Base-by-base conservation (phyloP, 2,888 invertebrate genomes). In the Amphipoea lucens region DNA sequence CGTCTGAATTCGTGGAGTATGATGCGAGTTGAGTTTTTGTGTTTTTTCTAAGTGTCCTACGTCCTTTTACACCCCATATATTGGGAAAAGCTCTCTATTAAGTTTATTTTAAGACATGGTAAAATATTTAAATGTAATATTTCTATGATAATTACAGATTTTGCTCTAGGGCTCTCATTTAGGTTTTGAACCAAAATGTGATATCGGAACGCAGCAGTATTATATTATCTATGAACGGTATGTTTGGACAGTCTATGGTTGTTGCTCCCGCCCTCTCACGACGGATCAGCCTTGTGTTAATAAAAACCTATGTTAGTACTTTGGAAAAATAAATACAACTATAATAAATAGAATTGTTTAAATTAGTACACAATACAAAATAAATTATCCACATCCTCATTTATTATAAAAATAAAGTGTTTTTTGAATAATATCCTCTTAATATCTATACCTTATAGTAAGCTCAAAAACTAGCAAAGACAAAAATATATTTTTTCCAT, bases 1-100 rank as follows among this genome's bases (percentile, higher is more conserved):
- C 48, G 74, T 62, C 12, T 65, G 65, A 63, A 60, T 87, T 69
- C 65, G 54, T 79, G 45, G 40, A 62, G 42, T 12, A 36, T 4
- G 6, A 67, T 23, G 42, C 12, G 76, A 29, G 40, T 14, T 73
- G 7, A 23, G 68, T 20, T 72, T 82, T 72, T 1, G 29, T 51
- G 7, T 51, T 29, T n/a, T 74, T 48, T 20, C 4, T 20, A 20
- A 6, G 20, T 68, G 40, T 20, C 0, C 7, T 65, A 11, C 4
- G 9, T 40, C 9, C 20, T 36, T 20, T 20, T 17, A 11, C 5
- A 20, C 0, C 4, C 0, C 2, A 3, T 6, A 12, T 62, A 62
- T 6, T 62, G 48, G 5, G 65, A 23, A 23, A 12, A 40, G 40
- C 40, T 17, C 6, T 12, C 3, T 20, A 9, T 36, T 20, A 20